These are phyloP conservation scores for Eilema griseolum DNA, from an alignment of 2,888 invertebrate species.

Conservation along the genomic window DNA sequence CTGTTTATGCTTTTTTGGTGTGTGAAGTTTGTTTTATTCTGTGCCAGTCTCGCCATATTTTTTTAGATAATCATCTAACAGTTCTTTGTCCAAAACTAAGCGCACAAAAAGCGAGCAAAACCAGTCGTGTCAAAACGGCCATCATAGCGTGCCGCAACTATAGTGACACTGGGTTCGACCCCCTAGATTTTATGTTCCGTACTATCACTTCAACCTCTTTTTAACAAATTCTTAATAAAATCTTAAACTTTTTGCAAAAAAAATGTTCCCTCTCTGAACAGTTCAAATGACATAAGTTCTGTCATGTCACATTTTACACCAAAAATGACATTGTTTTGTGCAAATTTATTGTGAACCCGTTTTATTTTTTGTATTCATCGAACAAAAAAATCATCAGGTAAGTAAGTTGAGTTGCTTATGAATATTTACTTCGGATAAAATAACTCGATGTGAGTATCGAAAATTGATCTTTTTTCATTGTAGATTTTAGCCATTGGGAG, in stretches of 20 bases:
- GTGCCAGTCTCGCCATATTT: no score
- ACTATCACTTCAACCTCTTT: background rate
- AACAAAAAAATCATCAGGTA: constrained; percentile 30
- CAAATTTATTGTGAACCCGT: constrained; percentile 53
- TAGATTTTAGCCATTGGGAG: background rate
- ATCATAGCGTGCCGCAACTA: no score
- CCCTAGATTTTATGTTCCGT: background rate
- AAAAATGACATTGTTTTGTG: constrained; percentile 45
- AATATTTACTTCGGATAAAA: background rate
- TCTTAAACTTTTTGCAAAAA: constrained; percentile 4
- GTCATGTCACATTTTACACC: constrained; percentile 10
- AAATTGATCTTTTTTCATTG: background rate
- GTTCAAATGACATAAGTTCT: constrained; percentile 3
- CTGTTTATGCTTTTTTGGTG: no score
- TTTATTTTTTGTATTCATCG: constrained; percentile 24
- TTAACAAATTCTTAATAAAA: background rate
- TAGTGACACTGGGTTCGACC: no score
- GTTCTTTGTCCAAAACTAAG: no score
- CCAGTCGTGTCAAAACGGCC: no score
- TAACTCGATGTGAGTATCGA: background rate
- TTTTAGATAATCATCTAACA: no score
- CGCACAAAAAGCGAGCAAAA: no score
- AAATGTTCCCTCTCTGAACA: background rate
- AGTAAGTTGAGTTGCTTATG: constrained; percentile 4
- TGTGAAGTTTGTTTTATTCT: no score